Percentiles rank a stretch among this genome's conserved stretches.
Evolutionary conservation across 2,888 invertebrate genomes (phyloP).

Genomic region (Melieria crassipennis): DNA sequence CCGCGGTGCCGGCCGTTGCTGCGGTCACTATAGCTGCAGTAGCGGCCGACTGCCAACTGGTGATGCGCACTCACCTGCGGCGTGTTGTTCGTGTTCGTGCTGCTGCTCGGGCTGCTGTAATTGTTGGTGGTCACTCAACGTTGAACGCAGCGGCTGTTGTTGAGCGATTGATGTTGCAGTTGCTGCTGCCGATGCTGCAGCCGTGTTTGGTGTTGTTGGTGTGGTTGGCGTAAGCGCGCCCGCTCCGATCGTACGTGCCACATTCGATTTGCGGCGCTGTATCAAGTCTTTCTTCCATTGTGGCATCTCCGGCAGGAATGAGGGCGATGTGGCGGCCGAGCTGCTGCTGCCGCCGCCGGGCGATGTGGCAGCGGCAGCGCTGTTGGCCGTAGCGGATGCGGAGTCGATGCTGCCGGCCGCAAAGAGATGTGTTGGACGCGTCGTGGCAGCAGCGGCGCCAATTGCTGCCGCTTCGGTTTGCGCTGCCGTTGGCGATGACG

Average conservation of each 20-base stretch:
- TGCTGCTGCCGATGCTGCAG: constrained; percentile 36
- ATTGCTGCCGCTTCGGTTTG: constrained; percentile 3
- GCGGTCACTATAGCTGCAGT: background rate
- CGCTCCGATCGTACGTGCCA: constrained; percentile 58
- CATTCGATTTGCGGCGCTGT: constrained; percentile 70
- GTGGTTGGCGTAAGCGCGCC: constrained; percentile 35
- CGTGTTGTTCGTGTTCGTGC: constrained; percentile 37
- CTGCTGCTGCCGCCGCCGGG: constrained; percentile 19
- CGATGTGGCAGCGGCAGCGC: constrained; percentile 25
- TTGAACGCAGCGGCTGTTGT: constrained; percentile 40
- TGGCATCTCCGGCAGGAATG: constrained; percentile 68
- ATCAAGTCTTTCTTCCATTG: constrained; percentile 88
- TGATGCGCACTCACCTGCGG: constrained; percentile 38
- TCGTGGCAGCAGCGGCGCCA: constrained; percentile 30
- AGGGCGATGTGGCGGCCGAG: constrained; percentile 42
- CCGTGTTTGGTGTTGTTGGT: constrained; percentile 34
- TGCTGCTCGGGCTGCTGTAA: constrained; percentile 34
- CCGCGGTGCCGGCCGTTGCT: background rate
- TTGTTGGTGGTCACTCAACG: constrained; percentile 31
- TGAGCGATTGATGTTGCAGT: constrained; percentile 41
- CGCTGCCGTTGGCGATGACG: background rate
- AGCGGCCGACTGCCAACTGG: background rate
- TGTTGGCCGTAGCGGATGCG: constrained; percentile 19
- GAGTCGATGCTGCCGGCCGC: constrained; percentile 22
- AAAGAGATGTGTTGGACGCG: constrained; percentile 23